Conservation (phyloP, 2,113 vertebrate species). For the Misgurnus anguillicaudatus region DNA sequence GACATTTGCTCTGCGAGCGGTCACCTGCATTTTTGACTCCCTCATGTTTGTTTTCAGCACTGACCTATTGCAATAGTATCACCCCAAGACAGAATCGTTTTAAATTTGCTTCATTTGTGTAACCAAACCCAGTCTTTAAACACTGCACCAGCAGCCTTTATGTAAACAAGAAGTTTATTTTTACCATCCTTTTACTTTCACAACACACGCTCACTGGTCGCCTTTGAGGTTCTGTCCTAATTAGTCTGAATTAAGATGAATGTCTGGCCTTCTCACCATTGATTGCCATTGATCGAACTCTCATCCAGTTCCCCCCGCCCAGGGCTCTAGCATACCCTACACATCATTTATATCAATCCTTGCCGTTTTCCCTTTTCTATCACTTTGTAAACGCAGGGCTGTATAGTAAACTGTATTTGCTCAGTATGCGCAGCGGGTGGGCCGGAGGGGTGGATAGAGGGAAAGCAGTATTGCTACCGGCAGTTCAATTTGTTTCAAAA, state of each 20-base stretch:
- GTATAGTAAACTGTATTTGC: constrained; percentile 14
- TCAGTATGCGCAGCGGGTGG: constrained; percentile 12
- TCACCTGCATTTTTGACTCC: too few species aligned
- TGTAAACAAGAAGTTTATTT: constrained; percentile 47
- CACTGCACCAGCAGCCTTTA: not conserved
- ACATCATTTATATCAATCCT: constrained; percentile 83
- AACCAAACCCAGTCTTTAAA: constrained; percentile 19
- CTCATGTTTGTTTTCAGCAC: not conserved
- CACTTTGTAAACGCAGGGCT: constrained; percentile 46
- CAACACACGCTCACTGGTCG: constrained; percentile 27
- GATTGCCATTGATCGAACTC: constrained; percentile 77
- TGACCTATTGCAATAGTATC: too few species aligned
- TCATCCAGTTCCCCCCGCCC: constrained; percentile 58
- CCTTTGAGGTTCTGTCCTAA: constrained; percentile 71
- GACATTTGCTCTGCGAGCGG: not conserved
- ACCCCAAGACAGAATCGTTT: too few species aligned
- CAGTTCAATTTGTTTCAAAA: constrained; percentile 47
- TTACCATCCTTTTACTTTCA: constrained; percentile 17
- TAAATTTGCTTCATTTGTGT: not conserved
- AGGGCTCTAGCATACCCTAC: constrained; percentile 63
- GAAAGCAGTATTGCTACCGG: constrained; percentile 36
- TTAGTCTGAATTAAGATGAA: constrained; percentile 84
- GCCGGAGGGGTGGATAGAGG: constrained; percentile 29
- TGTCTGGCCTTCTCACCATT: constrained; percentile 76
- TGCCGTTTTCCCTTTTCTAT: constrained; percentile 67